Evolutionary conservation across 2,888 invertebrate species (phyloP).

Genomic region (Chirona hameri): DNA sequence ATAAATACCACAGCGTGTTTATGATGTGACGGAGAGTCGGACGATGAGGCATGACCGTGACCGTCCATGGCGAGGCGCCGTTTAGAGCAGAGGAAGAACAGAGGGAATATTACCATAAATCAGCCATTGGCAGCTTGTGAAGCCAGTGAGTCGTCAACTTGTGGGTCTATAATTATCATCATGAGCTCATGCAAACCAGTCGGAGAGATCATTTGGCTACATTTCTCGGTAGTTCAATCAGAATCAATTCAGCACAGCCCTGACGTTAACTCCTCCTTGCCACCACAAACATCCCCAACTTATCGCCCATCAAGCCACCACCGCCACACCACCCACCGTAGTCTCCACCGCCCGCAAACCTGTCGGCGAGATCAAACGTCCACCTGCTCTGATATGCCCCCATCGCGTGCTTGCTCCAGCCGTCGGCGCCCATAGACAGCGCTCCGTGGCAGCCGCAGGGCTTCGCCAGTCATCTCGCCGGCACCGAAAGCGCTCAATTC

Average conservation of each 20-base stretch:
- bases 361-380: not conserved
- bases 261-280: too few species aligned
- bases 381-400: not conserved
- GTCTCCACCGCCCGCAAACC: not conserved
- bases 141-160: too few species aligned
- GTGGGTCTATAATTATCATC: too few species aligned
- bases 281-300: too few species aligned
- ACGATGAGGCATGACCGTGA: not conserved
- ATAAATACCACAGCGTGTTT: not conserved
- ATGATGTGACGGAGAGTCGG: not conserved
- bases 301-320: not conserved
- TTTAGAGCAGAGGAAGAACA: too few species aligned
- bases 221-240: too few species aligned
- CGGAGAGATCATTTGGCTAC: too few species aligned
- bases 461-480: not conserved
- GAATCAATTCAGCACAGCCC: too few species aligned
- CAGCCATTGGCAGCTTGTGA: too few species aligned
- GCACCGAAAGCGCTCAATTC: not conserved
- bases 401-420: not conserved
- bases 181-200: too few species aligned
- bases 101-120: too few species aligned
- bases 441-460: not conserved
- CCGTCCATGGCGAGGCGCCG: too few species aligned
- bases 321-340: not conserved
- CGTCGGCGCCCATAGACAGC: not conserved